These are phyloP conservation scores for human (Homo sapiens) DNA, from an alignment of 2,113 vertebrate species.

Conservation along the genomic window DNA sequence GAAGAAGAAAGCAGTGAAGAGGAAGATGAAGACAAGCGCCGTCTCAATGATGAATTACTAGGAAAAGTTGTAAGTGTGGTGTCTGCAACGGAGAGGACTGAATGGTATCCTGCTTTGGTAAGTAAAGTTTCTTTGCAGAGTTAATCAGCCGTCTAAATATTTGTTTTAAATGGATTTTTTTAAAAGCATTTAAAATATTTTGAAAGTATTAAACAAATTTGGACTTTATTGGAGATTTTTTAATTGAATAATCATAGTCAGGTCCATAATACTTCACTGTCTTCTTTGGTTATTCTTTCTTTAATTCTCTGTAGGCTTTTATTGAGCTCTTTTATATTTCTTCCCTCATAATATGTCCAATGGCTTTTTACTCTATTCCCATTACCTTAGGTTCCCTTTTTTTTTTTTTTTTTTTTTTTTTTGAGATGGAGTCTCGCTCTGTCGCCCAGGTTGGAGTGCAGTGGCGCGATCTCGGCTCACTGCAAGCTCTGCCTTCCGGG, in stretches of 20 bases:
- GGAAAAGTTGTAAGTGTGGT: slow-evolving; percentile 93
- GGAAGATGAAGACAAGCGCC: slow-evolving; percentile 93
- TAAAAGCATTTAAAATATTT: neutral
- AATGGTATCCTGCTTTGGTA: slow-evolving; percentile 94
- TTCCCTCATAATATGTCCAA: neutral
- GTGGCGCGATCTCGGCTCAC: too few species aligned
- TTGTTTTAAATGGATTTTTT: neutral
- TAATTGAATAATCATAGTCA: neutral
- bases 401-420: too few species aligned
- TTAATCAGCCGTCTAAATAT: neutral
- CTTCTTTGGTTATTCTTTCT: neutral
- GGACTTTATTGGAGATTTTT: neutral
- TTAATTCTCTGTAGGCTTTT: neutral
- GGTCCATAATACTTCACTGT: neutral
- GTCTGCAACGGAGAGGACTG: slow-evolving; percentile 79
- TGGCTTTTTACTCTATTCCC: neutral
- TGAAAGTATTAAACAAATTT: neutral
- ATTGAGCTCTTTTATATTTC: neutral
- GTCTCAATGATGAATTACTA: slow-evolving; percentile 92
- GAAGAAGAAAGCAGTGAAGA: slow-evolving; percentile 96
- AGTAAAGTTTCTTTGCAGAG: slow-evolving; percentile 69
- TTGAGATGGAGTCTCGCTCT: too few species aligned
- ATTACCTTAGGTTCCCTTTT: neutral
- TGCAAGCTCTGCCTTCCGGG: too few species aligned
- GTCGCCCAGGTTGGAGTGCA: too few species aligned